Percentiles rank a stretch among this genome's conserved stretches.
Conservation (phyloP, 2,113 vertebrate genomes). For the Carassius carassius region DNA sequence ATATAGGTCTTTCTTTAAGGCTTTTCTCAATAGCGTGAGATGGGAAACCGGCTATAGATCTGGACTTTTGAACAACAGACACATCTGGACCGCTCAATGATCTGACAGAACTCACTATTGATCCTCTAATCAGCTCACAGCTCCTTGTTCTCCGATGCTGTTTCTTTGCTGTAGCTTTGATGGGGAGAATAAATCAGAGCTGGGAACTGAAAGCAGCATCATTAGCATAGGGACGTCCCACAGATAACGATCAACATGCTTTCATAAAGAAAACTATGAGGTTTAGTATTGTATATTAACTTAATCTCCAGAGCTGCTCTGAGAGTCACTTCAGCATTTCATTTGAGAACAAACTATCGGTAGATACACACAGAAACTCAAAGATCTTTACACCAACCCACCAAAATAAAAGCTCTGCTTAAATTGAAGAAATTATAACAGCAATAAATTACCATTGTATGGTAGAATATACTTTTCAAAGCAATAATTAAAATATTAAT, state of each 20-base stretch:
- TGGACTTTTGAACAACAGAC: slow-evolving; percentile 32
- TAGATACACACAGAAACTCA: neutral
- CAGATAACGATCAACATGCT: neutral
- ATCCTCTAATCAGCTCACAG: slow-evolving; percentile 43
- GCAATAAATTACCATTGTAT: neutral
- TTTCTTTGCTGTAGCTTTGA: slow-evolving; percentile 29
- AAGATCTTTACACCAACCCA: neutral
- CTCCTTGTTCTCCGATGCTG: neutral
- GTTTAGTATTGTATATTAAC: neutral
- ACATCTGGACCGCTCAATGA: slow-evolving; percentile 19
- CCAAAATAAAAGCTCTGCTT: neutral
- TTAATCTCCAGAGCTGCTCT: neutral
- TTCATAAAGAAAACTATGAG: neutral
- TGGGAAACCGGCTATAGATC: slow-evolving; percentile 44
- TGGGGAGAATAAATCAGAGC: slow-evolving; percentile 23
- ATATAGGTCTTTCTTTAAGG: neutral
- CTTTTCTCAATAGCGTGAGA: slow-evolving; percentile 16
- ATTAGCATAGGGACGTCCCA: neutral
- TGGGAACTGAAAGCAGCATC: slow-evolving; percentile 3
- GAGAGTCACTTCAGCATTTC: neutral
- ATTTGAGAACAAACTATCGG: neutral
- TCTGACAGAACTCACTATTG: slow-evolving; percentile 45
- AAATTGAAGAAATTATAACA: neutral
- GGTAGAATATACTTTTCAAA: no score
- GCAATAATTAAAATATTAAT: no score